These are phyloP conservation scores for Formica exsecta DNA, from an alignment of 1,140 invertebrate species.

Conservation along the genomic window DNA sequence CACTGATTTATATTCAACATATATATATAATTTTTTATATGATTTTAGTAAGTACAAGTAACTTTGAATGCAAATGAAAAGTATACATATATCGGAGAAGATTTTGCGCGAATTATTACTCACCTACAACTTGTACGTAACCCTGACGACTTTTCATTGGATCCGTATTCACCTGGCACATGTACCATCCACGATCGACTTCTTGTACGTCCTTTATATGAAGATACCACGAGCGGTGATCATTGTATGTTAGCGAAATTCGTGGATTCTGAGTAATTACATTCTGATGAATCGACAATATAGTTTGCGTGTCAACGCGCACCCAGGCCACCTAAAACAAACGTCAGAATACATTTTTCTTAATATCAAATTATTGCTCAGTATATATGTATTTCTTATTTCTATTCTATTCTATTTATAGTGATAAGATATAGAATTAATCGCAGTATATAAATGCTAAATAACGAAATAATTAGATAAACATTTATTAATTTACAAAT, in stretches of 20 bases:
- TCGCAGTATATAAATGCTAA: not conserved
- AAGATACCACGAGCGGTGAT: slow-evolving; percentile 95
- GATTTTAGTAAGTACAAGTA: not conserved
- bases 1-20: not conserved
- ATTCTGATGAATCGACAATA: slow-evolving; percentile 95
- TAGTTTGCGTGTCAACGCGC: slow-evolving; percentile 96
- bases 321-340: slow-evolving; percentile 94
- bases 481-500: slow-evolving; percentile 1
- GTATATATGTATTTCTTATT: not conserved
- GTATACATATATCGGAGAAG: not conserved
- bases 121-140: slow-evolving; percentile 95
- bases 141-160: slow-evolving; percentile 94
- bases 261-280: slow-evolving; percentile 96
- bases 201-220: slow-evolving; percentile 94
- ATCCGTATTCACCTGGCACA: slow-evolving; percentile 95
- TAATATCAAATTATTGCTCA: not conserved
- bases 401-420: not conserved
- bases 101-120: slow-evolving; percentile 79
- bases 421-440: not conserved
- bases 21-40: not conserved
- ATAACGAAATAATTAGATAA: not conserved
- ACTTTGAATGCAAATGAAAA: not conserved
- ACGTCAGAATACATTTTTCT: not conserved
- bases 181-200: slow-evolving; percentile 93
- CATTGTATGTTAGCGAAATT: slow-evolving; percentile 94